Conservation (phyloP, 1,140 invertebrate genomes). For the Aleiodes sp. region DNA sequence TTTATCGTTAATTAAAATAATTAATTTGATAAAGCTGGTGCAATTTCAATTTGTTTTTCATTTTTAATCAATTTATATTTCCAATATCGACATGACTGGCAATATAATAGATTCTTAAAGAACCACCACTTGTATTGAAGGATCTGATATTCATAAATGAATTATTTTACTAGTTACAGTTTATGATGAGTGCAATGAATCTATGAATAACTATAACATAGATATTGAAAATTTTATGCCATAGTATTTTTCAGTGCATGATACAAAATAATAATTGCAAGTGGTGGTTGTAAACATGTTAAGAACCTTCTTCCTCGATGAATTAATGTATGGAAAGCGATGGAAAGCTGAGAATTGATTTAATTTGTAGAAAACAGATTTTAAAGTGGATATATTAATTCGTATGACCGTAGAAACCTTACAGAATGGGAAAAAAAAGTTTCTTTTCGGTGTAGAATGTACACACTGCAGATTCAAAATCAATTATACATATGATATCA, state of each 20-base stretch:
- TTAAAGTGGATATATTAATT: constrained; percentile 18
- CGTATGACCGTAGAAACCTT: constrained; percentile 11
- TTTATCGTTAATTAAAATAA: no score
- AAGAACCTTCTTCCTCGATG: constrained; percentile 16
- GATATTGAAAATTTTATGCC: no score
- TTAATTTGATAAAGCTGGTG: not conserved
- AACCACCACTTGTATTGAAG: not conserved
- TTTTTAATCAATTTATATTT: not conserved
- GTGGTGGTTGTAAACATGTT: not conserved
- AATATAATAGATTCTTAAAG: not conserved
- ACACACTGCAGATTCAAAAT: constrained; percentile 41
- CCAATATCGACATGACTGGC: not conserved
- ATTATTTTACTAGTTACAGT: no score
- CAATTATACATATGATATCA: constrained; percentile 52
- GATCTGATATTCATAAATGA: not conserved
- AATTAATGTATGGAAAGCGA: not conserved
- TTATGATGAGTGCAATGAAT: no score
- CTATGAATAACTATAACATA: no score
- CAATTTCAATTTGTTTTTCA: not conserved
- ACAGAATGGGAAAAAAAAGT: not conserved
- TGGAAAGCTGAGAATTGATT: constrained; percentile 4
- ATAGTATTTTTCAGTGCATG: no score
- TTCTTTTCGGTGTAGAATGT: constrained; percentile 28
- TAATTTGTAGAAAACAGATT: constrained; percentile 10
- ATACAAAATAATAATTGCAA: not conserved